phyloP scores from a whole-genome alignment of 2,888 invertebrate genomes.

The Torymus aiolomorphi region DNA sequence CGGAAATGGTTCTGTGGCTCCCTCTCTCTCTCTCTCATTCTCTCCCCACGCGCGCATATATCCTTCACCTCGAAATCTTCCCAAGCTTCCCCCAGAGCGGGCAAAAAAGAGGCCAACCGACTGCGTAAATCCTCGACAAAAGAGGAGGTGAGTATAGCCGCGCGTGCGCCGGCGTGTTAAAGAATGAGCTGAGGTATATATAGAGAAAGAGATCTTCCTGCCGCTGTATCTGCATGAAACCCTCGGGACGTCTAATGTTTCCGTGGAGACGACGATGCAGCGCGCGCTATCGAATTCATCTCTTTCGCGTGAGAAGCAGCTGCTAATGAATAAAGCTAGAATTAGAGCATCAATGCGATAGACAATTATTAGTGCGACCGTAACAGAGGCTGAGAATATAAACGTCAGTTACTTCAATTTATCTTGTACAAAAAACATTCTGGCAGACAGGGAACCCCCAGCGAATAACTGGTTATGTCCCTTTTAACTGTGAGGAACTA shows the following conservation, averaged over 20 bases:
- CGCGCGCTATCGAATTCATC: background rate
- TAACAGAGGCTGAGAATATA: too few relatives aligned
- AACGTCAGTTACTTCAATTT: too few relatives aligned
- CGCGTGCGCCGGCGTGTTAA: too few relatives aligned
- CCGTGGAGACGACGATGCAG: background rate
- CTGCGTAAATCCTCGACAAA: constrained; percentile 42
- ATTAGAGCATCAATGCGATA: constrained; percentile 10
- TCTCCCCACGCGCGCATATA: constrained; percentile 40
- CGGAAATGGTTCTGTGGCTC: background rate
- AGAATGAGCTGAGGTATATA: too few relatives aligned
- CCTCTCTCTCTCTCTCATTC: background rate
- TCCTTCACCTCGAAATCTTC: constrained; percentile 49
- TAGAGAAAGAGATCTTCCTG: constrained; percentile 3
- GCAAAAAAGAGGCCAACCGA: constrained; percentile 23
- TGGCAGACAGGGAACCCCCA: too few relatives aligned
- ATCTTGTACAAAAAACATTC: too few relatives aligned
- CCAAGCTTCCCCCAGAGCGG: constrained; percentile 7
- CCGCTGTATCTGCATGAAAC: background rate
- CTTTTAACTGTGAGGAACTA: too few relatives aligned
- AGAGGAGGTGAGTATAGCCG: constrained; percentile 10
- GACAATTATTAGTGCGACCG: too few relatives aligned
- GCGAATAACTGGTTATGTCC: too few relatives aligned
- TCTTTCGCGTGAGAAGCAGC: constrained; percentile 58
- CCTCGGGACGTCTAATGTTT: background rate
- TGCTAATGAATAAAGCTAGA: constrained; percentile 70